These are phyloP conservation scores for Sitodiplosis mosellana DNA, from an alignment of 1,140 invertebrate species.

Conservation along the genomic window DNA sequence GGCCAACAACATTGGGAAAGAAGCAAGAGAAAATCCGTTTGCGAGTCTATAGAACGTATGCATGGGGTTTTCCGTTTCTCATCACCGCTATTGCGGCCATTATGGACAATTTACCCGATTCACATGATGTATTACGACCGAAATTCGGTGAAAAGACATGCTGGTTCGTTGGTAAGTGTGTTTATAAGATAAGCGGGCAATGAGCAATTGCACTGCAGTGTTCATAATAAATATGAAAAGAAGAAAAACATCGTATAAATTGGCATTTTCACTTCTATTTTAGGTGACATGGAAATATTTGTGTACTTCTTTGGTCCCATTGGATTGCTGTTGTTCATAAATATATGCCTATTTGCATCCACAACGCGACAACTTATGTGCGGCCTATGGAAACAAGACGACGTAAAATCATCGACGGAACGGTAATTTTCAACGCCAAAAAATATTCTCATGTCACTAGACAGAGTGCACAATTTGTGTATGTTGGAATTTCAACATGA, in stretches of 20 bases:
- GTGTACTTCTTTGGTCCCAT: conserved; percentile 69
- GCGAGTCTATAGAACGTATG: conserved; percentile 56
- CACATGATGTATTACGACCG: conserved; percentile 38
- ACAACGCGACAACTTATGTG: conserved; percentile 70
- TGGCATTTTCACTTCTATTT: conserved; percentile 7
- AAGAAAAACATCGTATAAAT: background rate
- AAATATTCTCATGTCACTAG: background rate
- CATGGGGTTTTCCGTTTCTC: conserved; percentile 58
- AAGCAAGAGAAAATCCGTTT: conserved; percentile 58
- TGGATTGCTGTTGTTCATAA: conserved; percentile 51
- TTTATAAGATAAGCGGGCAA: conserved; percentile 1
- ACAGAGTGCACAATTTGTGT: conserved; percentile 3
- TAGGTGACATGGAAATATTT: conserved; percentile 54
- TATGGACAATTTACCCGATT: conserved; percentile 42
- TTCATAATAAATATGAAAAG: background rate
- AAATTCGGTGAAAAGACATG: conserved; percentile 53
- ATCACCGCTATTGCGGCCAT: conserved; percentile 49
- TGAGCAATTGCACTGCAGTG: background rate
- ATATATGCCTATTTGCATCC: conserved; percentile 56
- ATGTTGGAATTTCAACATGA: background rate
- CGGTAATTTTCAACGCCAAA: conserved; percentile 29
- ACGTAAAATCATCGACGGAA: conserved; percentile 70
- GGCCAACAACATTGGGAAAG: conserved; percentile 62
- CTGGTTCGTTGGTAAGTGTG: conserved; percentile 54
- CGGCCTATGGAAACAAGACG: conserved; percentile 68